Base-by-base conservation (phyloP, 2,113 vertebrate genomes). In the Columba janthina region DNA sequence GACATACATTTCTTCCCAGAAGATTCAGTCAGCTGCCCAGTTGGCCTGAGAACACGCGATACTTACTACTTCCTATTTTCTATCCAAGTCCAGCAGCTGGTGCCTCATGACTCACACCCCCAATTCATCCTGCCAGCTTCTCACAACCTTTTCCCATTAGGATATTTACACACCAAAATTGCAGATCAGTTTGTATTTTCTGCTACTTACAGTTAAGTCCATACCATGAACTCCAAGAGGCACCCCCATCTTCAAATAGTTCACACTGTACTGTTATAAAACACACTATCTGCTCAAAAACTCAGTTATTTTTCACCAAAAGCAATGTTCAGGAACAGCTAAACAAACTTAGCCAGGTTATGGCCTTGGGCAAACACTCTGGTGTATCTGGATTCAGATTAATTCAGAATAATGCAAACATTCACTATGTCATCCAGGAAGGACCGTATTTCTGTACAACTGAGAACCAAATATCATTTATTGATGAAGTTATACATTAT, bases 81-180 rank as follows among this genome's bases (percentile, higher is more conserved):
- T 54, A 46, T 61, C 84, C 40, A 80, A 83, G 86, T 83, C 89
- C 86, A 94, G 86, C 88, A 95, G 86, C 85, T 93, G 65, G 56
- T 46, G 58, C 32, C 89, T 82, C 72, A 34, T 94, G 95, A 95
- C 77, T 92, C 73, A 32, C 26, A 21, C 19, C 44, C 44, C 64
- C 60, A 71, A 2, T 62, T 88, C 17, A 83, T 76, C 44, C 50
- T 34, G 85, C 58, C 38, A 79, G 72, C 21, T 93, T 54, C 83
- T 87, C 38, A 21, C 9, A 14, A 57, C 36, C 25, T 75, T 80
- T 86, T 54, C 38, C 67, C 64, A 65, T 57, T 57, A 72, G 74
- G 11, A 65, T 0, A 38, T 13, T 38, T 34, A 38, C 19, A 74
- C 44, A 22, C 6, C 56, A 24, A 61, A 76, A 15, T 2, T 42